Evolutionary conservation across 2,113 vertebrate genomes (phyloP), one percentile per base, ranked within the genome.

Genomic region (Narcine bancroftii): DNA sequence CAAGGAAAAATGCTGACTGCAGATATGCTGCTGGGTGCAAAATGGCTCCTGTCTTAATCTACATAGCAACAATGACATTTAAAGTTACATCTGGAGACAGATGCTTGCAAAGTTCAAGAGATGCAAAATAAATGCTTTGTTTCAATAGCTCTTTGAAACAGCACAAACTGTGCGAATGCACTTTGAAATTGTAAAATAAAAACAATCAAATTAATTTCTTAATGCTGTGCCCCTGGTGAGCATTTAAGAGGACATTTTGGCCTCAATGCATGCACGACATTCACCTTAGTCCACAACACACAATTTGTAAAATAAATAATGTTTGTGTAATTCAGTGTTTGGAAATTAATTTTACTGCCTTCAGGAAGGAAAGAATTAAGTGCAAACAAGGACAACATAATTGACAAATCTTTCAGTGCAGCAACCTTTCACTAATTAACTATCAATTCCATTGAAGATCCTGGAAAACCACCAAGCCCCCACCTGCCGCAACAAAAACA

Each of bases 361-460:
- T 79, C 53, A 36, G 69, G 7, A 33, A 26, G 19, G 53, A 36
- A 83, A 60, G 50, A 85, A 33, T 85, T 60, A 85, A 85, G 5
- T 2, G 17, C 33, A 15, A 60, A 60, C 53, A 15, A 85, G 53
- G 45, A 53, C 56, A 60, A 53, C 53, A 60, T 60, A 60, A 85
- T 19, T 85, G 81, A 36, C 53, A n/a, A 85, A 60, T 17, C 33
- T 7, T 60, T n/a, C 81, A 7, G 81, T 33, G 7, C 33, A 85
- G 53, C 33, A 60, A 85, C 21, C 33, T n/a, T 85, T 85, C 81
- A 85, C 81, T 60, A 85, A 85, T 85, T 85, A 85, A 85, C 81
- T 17, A 83, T 83, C 79, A 83, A 50, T 50, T 85, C 53, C 1
- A 10, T 17, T 36, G 24, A 79, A 79, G 53, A 33, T 36, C 50